phyloP scores from a whole-genome alignment of 2,113 vertebrate species.

The Larimichthys crocea region DNA sequence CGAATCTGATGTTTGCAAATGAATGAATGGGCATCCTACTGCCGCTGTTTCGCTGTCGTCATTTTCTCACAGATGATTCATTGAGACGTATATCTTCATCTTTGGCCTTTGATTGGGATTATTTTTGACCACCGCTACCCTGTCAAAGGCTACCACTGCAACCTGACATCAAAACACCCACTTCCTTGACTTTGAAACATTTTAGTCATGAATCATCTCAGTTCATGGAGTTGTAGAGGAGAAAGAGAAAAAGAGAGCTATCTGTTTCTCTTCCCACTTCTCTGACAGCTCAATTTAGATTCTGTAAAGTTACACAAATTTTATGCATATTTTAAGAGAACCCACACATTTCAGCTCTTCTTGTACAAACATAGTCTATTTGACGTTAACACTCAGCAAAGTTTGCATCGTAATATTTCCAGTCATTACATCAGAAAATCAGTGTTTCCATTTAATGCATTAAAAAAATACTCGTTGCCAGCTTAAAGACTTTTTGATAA shows the following conservation, averaged over 20 bases:
- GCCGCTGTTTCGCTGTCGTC: not conserved
- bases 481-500: not conserved
- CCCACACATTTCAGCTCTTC: conserved; percentile 50
- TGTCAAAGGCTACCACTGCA: conserved; percentile 11
- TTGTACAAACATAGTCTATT: conserved; percentile 18
- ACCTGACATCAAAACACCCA: conserved; percentile 61
- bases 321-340: conserved; percentile 57
- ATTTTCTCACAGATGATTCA: conserved; percentile 31
- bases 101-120: conserved; percentile 40
- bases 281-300: conserved; percentile 52
- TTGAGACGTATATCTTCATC: conserved; percentile 35
- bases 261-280: conserved; percentile 49
- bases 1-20: conserved; percentile 23
- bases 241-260: conserved; percentile 14
- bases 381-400: conserved; percentile 30
- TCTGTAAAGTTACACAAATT: conserved; percentile 53
- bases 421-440: not conserved
- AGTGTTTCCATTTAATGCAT: conserved; percentile 1
- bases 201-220: conserved; percentile 57
- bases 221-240: conserved; percentile 25
- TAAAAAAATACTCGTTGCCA: not conserved
- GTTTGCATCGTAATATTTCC: conserved; percentile 18
- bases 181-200: conserved; percentile 54
- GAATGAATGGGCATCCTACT: conserved; percentile 16
- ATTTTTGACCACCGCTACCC: conserved; percentile 40